Base-by-base conservation (phyloP, 2,888 invertebrate species). In the Troides oblongomaculatus region DNA sequence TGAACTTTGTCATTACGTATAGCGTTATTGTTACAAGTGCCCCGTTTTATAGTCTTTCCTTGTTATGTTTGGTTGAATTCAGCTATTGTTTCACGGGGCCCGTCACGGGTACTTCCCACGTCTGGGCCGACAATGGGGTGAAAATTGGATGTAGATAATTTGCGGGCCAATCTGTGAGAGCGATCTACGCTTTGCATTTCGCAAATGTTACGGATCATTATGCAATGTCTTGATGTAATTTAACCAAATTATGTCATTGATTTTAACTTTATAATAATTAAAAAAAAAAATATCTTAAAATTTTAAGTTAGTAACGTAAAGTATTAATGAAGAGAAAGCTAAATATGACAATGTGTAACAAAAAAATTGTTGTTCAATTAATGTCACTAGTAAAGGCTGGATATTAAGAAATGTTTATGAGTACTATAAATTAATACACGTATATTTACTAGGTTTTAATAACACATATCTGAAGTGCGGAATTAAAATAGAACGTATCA, bases 51-150 rank as follows among this genome's bases (percentile, higher is more conserved):
- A 92, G 90, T 90, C 87, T 91, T 85, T 84, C 81, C 82, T 86
- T 87, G 91, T 91, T 92, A 91, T 92, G 90, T 88, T 83, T 88
- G 85, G 90, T 78, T 90, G 91, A 90, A 90, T 90, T 89, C 87
- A 87, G 90, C 92, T 89, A 92, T 92, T 92, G 92, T 92, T 89
- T 85, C 79, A 73, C 62, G 74, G 72, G 76, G 77, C 76, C 76
- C 88, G 88, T 92, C 89, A 90, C 90, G 89, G 85, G 82, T 73
- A 78, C 75, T 89, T 90, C 91, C 84, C 91, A 90, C 87, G 85
- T 80, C 83, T 77, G 80, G 75, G 69, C 72, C 74, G 75, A 92
- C 91, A 92, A 92, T 92, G 79, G 85, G 87, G 92, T 90, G 92
- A 92, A 92, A 92, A 92, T 91, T 90, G 83, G 88, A 82, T 78